Evolutionary conservation across 2,113 vertebrate species (phyloP).

Genomic region (Stigmatopora argus): DNA sequence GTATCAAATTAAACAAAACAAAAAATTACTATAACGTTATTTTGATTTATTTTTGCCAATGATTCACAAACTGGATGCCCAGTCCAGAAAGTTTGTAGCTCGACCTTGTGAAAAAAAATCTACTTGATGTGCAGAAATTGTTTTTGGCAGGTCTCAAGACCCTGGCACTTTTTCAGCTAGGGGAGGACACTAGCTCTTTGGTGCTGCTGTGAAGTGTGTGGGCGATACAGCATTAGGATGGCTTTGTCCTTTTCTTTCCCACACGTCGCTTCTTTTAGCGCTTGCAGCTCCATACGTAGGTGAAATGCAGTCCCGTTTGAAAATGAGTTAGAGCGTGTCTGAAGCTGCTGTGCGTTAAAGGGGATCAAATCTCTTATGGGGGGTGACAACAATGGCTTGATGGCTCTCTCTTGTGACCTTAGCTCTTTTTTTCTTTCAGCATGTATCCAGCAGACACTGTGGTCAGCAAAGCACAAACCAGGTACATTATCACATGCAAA

Average conservation of each 20-base stretch:
- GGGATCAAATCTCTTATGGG: slow-evolving; percentile 40
- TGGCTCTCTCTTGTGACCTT: slow-evolving; percentile 48
- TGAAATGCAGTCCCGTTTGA: slow-evolving; percentile 37
- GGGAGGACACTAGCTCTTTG: slow-evolving; percentile 53
- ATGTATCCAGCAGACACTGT: slow-evolving; percentile 93
- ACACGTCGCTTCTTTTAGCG: slow-evolving; percentile 50
- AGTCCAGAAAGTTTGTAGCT: slow-evolving; percentile 48
- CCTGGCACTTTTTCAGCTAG: slow-evolving; percentile 57
- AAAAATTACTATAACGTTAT: slow-evolving; percentile 12
- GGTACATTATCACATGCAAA: slow-evolving; percentile 64
- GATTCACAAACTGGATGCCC: slow-evolving; percentile 46
- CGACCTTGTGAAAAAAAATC: slow-evolving; percentile 53
- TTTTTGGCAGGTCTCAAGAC: slow-evolving; percentile 52
- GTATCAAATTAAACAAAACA: not conserved
- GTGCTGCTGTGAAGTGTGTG: slow-evolving; percentile 50
- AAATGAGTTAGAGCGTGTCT: slow-evolving; percentile 33
- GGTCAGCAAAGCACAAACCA: slow-evolving; percentile 94
- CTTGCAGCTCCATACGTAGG: slow-evolving; percentile 38
- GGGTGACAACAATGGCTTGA: slow-evolving; percentile 28
- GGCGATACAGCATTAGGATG: slow-evolving; percentile 26
- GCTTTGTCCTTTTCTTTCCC: slow-evolving; percentile 61
- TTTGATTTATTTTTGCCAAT: slow-evolving; percentile 39
- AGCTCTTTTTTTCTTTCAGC: slow-evolving; percentile 69
- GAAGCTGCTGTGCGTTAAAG: slow-evolving; percentile 43
- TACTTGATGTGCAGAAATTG: slow-evolving; percentile 55